Percentiles rank a stretch among this genome's conserved stretches.
These are phyloP conservation scores for Gorilla gorilla DNA, from an alignment of 2,113 vertebrate species.

Conservation along the genomic window DNA sequence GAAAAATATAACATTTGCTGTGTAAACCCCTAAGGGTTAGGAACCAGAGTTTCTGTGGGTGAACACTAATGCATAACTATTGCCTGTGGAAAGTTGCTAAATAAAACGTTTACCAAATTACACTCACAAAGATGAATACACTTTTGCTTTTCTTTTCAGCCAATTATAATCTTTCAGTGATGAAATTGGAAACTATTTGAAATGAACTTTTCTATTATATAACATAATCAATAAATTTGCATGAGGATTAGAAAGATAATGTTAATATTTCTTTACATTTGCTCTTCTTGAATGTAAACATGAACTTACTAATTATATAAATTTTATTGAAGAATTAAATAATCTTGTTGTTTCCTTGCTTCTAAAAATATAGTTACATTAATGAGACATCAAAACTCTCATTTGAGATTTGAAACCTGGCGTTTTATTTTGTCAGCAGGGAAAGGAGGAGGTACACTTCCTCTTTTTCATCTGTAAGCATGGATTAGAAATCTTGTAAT, in stretches of 20 bases:
- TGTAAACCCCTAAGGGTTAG: conserved; percentile 35
- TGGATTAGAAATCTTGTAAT: conserved; percentile 63
- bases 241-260: conserved; percentile 45
- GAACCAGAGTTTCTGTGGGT: conserved; percentile 51
- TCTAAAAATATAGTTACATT: not conserved
- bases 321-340: not conserved
- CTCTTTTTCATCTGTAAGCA: conserved; percentile 42
- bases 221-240: not conserved
- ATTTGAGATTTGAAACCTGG: conserved; percentile 52
- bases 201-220: not conserved
- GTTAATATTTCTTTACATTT: not conserved
- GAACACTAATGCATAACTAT: not conserved
- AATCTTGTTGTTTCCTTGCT: conserved; percentile 39
- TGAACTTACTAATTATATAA: not conserved
- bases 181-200: conserved; percentile 28
- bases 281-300: not conserved
- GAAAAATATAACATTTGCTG: conserved; percentile 63
- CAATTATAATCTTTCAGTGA: conserved; percentile 14
- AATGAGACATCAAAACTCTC: conserved; percentile 2
- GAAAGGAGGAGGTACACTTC: not conserved
- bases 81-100: conserved; percentile 10
- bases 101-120: conserved; percentile 53
- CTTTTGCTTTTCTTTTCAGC: not conserved
- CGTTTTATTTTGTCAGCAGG: conserved; percentile 47
- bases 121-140: conserved; percentile 25